Percentiles rank a stretch among this genome's conserved stretches.
Evolutionary conservation across 2,113 vertebrate species (phyloP).

Genomic region (Petrocephalus zakoni): DNA sequence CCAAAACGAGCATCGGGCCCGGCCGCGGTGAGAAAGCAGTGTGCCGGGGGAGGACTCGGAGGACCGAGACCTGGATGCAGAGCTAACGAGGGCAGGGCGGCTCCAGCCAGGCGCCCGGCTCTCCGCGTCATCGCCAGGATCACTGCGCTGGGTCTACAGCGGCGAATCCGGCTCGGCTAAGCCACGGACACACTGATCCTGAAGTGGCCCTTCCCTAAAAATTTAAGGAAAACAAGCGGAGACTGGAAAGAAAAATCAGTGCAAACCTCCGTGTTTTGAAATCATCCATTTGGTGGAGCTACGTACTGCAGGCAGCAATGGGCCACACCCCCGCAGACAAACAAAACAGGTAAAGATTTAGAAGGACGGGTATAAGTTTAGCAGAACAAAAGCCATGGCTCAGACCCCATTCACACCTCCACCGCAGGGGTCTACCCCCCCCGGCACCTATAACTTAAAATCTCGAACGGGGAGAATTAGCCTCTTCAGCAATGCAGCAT

Average conservation of each 20-base stretch:
- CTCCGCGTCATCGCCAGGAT: neutral
- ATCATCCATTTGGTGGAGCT: constrained; percentile 9
- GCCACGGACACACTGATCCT: neutral
- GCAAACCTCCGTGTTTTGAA: neutral
- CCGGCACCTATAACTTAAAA: neutral
- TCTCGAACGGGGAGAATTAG: neutral
- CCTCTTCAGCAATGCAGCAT: constrained; percentile 35
- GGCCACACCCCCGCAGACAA: neutral
- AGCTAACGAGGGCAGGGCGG: neutral
- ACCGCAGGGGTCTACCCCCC: neutral
- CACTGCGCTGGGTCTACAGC: neutral
- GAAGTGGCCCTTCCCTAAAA: neutral
- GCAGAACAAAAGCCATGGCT: neutral
- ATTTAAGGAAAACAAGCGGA: neutral
- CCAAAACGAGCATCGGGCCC: neutral
- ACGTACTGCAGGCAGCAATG: neutral
- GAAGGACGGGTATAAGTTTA: neutral
- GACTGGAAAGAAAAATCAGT: neutral
- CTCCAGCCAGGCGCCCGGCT: neutral
- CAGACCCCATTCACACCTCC: neutral
- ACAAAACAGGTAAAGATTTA: neutral
- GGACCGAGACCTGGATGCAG: neutral
- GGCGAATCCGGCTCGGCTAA: neutral
- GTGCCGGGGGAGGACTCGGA: neutral
- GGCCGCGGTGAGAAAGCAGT: neutral